A percentile compares a stretch with the other conserved stretches of the same genome.
Conservation (phyloP, 2,797 vertebrate species). For the Graptemys geographica region DNA sequence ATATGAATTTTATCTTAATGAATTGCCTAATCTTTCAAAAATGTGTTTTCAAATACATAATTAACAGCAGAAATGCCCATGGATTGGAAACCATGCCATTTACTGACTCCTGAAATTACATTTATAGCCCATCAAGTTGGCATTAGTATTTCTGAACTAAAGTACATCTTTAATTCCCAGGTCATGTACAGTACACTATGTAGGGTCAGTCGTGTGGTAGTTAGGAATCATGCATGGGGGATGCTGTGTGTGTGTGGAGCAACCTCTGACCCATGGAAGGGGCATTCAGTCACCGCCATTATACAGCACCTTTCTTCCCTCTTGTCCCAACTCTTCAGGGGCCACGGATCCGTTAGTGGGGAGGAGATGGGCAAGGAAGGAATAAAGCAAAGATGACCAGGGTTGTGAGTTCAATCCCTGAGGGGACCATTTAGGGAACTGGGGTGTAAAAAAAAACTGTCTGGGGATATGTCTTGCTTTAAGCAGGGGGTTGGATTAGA, state of each 20-base stretch:
- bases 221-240: not conserved
- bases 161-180: not conserved
- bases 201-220: not conserved
- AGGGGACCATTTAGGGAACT: too few species aligned
- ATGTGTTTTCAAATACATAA: not conserved
- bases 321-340: not conserved
- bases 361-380: accelerated
- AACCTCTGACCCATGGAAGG: not conserved
- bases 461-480: too few species aligned
- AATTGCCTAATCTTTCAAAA: constrained; percentile 7
- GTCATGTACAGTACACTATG: not conserved
- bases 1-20: constrained; percentile 12
- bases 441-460: too few species aligned
- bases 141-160: constrained; percentile 14
- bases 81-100: constrained; percentile 35
- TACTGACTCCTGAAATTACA: constrained; percentile 17
- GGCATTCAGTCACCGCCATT: accelerated
- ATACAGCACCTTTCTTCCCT: accelerated
- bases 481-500: too few species aligned
- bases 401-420: too few species aligned
- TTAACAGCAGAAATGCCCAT: constrained; percentile 13
- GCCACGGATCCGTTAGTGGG: not conserved
- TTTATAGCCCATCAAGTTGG: not conserved
- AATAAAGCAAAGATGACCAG: not conserved
- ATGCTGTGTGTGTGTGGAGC: not conserved